A percentile compares a stretch with the other conserved stretches of the same genome.
Conservation (phyloP, 1,140 invertebrate genomes). For the Drosophila tani region DNA sequence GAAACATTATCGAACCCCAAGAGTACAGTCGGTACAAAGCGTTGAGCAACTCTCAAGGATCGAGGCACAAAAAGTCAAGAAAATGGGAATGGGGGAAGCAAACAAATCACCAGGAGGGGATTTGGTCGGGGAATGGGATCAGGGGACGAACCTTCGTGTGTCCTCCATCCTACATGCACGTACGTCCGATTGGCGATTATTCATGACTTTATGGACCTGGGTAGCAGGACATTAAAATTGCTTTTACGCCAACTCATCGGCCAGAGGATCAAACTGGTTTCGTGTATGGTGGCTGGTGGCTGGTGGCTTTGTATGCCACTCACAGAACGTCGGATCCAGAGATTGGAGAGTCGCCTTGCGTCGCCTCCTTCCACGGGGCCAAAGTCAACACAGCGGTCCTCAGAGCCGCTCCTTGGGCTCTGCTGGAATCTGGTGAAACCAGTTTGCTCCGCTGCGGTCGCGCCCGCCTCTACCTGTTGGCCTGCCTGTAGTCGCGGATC, state of each 20-base stretch:
- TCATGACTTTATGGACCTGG: slow-evolving; percentile 79
- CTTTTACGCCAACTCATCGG: slow-evolving; percentile 81
- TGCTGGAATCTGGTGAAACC: slow-evolving; percentile 71
- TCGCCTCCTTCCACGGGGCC: slow-evolving; percentile 25
- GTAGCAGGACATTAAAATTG: slow-evolving; percentile 83
- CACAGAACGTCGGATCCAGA: slow-evolving; percentile 49
- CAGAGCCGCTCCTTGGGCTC: slow-evolving; percentile 57
- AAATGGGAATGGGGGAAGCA: slow-evolving; percentile 25
- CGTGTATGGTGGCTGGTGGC: not conserved
- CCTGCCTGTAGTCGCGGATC: slow-evolving; percentile 41
- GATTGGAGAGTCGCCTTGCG: slow-evolving; percentile 14
- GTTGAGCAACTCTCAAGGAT: slow-evolving; percentile 43
- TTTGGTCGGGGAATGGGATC: not conserved
- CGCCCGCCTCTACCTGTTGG: slow-evolving; percentile 71
- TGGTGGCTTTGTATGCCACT: slow-evolving; percentile 70
- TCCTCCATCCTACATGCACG: slow-evolving; percentile 70
- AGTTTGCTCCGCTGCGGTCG: slow-evolving; percentile 51
- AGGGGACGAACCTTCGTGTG: slow-evolving; percentile 33
- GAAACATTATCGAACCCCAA: slow-evolving; percentile 17
- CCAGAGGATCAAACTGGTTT: slow-evolving; percentile 81
- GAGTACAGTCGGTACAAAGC: slow-evolving; percentile 58
- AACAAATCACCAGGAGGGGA: slow-evolving; percentile 51
- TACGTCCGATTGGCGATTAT: slow-evolving; percentile 70
- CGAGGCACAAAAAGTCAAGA: slow-evolving; percentile 30
- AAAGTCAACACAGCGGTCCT: slow-evolving; percentile 36